Evolutionary conservation across 2,888 invertebrate species (phyloP), one percentile per base, ranked within the genome.

Genomic region (Scrobipalpa atriplicella): DNA sequence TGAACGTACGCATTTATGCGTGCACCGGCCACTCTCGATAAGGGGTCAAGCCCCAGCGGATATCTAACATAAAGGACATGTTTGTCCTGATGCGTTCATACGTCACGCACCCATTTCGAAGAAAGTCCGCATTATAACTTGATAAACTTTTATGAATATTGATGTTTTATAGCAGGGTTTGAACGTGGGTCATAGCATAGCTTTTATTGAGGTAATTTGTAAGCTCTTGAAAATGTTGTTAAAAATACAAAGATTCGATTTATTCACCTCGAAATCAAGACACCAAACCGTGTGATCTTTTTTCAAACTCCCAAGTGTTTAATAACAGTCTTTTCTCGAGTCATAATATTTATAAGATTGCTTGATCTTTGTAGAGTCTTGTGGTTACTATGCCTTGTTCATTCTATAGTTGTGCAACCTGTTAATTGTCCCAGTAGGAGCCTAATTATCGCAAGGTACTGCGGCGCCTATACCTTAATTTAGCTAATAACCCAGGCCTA

Each of bases 31-130:
- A 82, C 78, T 79, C 68, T 69, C 78, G 89, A 90, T 90, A 89
- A 90, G 80, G 78, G 89, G 88, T 89, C 89, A 84, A 76, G 84
- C 84, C 87, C 79, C 82, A 75, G 79, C 82, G 86, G 84, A 85
- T 86, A 84, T 84, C 76, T 78, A 76, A 71, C 70, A 83, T 83
- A 85, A 84, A 82, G 83, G 85, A 82, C 81, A 74, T 76, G 81
- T 80, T 81, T 89, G 87, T 89, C 80, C 73, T 65, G 67, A 74
- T 67, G 69, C 72, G 69, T 36, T 9, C 43, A 21, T 38, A 65
- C 65, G 54, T 47, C 38, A 60, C 60, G 5, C 71, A 71, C 68
- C 71, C 70, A 70, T 72, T 71, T 71, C 77, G 71, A 75, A 76
- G 77, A 74, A 72, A 75, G 72, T 51, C 11, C 29, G n/a, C 10